Percentiles rank a stretch among this genome's conserved stretches.
Conservation (phyloP, 2,113 vertebrate genomes). For the Xiphophorus couchianus region DNA sequence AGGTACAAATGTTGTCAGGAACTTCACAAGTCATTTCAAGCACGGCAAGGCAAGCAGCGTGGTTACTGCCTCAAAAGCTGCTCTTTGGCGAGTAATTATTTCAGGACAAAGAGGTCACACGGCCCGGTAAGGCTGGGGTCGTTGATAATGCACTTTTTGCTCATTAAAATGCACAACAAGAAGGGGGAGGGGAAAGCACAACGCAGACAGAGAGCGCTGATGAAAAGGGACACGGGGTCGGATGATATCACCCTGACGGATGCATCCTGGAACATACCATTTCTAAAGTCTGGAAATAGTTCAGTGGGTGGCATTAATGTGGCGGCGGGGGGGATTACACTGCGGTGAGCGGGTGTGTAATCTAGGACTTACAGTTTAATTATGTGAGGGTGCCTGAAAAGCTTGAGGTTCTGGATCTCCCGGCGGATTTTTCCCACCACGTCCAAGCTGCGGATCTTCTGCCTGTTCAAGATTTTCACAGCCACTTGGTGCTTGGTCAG, state of each 20-base stretch:
- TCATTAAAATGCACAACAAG: slow-evolving; percentile 10
- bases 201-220: slow-evolving; percentile 19
- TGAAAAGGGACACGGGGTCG: slow-evolving; percentile 37
- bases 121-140: background rate
- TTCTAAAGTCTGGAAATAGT: slow-evolving; percentile 59
- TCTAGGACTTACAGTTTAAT: slow-evolving; percentile 94
- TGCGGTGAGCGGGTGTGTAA: slow-evolving; percentile 35
- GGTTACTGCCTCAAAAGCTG: background rate
- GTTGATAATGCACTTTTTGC: slow-evolving; percentile 14
- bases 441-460: slow-evolving; percentile 98
- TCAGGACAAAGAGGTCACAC: background rate
- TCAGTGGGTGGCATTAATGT: slow-evolving; percentile 64
- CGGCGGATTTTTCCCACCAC: slow-evolving; percentile 98
- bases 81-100: background rate
- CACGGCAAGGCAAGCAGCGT: background rate
- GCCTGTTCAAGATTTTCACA: slow-evolving; percentile 97
- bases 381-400: slow-evolving; percentile 98
- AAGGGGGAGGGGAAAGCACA: slow-evolving; percentile 8
- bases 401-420: slow-evolving; percentile 99
- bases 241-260: slow-evolving; percentile 49
- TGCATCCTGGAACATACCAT: slow-evolving; percentile 53
- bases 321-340: slow-evolving; percentile 39
- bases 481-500: slow-evolving; percentile 98
- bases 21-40: background rate
- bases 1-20: slow-evolving; percentile 2